A percentile compares a stretch with the other conserved stretches of the same genome.
Conservation (phyloP, 2,888 invertebrate species). For the Oxystoma pomonae region DNA sequence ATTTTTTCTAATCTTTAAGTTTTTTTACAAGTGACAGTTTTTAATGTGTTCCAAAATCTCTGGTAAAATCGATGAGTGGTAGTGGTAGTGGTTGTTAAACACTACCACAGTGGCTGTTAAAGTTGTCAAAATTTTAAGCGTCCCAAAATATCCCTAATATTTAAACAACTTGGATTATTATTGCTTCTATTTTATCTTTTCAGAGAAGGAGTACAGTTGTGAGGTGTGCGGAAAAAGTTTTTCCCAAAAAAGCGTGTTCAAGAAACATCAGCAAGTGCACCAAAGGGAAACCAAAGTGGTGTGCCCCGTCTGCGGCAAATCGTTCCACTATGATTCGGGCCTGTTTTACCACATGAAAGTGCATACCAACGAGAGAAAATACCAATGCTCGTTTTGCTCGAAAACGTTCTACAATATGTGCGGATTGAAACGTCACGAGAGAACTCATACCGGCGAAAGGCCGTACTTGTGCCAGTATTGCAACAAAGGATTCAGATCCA, state of each 20-base stretch:
- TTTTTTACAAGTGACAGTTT: no score
- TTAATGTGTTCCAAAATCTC: no score
- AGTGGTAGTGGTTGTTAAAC: no score
- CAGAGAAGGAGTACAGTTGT: slow-evolving; percentile 14
- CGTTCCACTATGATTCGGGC: slow-evolving; percentile 22
- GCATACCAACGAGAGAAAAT: slow-evolving; percentile 26
- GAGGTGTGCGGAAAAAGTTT: slow-evolving; percentile 19
- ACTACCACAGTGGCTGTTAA: no score
- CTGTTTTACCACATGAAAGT: slow-evolving; percentile 31
- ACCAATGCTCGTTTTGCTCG: slow-evolving; percentile 24
- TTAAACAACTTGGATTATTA: no score
- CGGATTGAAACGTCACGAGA: slow-evolving; percentile 24
- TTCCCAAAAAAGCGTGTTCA: slow-evolving; percentile 10
- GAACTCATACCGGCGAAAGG: slow-evolving; percentile 26
- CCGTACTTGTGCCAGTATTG: slow-evolving; percentile 26
- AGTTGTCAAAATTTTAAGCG: no score
- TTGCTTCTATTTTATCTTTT: slow-evolving; percentile 4
- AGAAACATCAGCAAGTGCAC: slow-evolving; percentile 18
- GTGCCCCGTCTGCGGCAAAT: slow-evolving; percentile 24
- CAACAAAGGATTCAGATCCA: slow-evolving; percentile 25
- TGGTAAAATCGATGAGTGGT: no score
- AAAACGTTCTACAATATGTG: slow-evolving; percentile 18
- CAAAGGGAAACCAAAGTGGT: slow-evolving; percentile 13
- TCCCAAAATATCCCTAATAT: no score
- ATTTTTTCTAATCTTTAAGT: no score